Base-by-base conservation (phyloP, 2,888 invertebrate genomes). In the Emmelina monodactyla region DNA sequence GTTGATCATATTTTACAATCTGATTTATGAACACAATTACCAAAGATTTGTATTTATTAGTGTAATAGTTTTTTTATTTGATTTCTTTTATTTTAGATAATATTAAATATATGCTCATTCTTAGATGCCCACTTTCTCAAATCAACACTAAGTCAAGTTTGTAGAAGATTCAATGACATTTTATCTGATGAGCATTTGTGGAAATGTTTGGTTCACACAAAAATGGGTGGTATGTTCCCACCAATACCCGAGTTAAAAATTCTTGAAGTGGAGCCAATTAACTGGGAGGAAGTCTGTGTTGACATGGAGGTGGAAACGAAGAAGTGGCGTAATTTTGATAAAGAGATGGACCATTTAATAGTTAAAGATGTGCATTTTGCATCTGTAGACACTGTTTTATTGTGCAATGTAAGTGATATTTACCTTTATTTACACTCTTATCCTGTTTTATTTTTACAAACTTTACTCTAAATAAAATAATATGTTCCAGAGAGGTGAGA, bases 81-180 rank as follows among this genome's bases (percentile, higher is more conserved):
- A 5, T 33, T 31, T 28, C 28, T 38, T 37, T 35, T 42, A 33
- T 80, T 78, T 35, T 67, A 84, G 84, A 80, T 85, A 46, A 75
- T 85, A 45, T 63, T 85, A 41, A 82, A 85, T 55, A 84, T 85
- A 55, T 85, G 84, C 49, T 82, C 83, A 16, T 84, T 75, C 50
- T 46, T 85, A 51, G 83, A 85, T 57, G 82, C 82, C 40, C 65
- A 76, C 45, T 81, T 82, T 46, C 58, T 85, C 41, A 80, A 80
- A 49, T 61, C 78, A 32, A 73, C 75, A 13, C 54, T 85, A 35
- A 72, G 82, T 37, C 66, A 72, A 51, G 83, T 83, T 4, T 85
- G 85, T 55, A 80, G 69, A 49, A 65, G 83, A 44, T 83, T 85
- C 51, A 62, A 82, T 45, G 62, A 72, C 38, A 84, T 85, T 47